Evolutionary conservation across 2,888 invertebrate genomes (phyloP), one percentile per base, ranked within the genome.

Genomic region (Aphelenchoides bicaudatus): DNA sequence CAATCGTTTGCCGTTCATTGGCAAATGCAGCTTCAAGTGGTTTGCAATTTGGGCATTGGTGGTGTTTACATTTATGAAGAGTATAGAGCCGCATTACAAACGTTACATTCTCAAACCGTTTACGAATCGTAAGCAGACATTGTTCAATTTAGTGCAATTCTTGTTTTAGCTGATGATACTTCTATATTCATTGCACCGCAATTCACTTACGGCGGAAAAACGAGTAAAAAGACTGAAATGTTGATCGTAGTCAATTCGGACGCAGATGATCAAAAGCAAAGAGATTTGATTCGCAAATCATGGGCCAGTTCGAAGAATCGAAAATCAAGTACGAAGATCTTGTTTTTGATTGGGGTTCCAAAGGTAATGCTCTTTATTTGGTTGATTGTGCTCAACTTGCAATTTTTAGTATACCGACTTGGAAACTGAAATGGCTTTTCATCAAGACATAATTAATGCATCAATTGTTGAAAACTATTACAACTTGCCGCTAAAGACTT

Each of bases 321-420:
- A 19, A 39, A 39, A 21, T 3, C 16, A 19, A 46, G 43, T n/a
- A 54, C 54, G 5, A 19, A 27, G 19, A 27, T 54, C 28, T 43
- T 54, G n/a, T 54, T 54, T 30, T 21, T 54, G n/a, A 30, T 54
- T 13, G 54, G 54, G n/a, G 19, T 19, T n/a, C n/a, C n/a, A n/a
- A n/a, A n/a, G n/a, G n/a, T n/a, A n/a, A n/a, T n/a, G n/a, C n/a
- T n/a, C n/a, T n/a, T n/a, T n/a, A n/a, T n/a, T n/a, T n/a, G n/a
- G n/a, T n/a, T n/a, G n/a, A n/a, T n/a, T n/a, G n/a, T n/a, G n/a
- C n/a, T n/a, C n/a, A n/a, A 19, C n/a, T 21, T 25, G 46, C n/a
- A n/a, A n/a, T n/a, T n/a, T 25, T 46, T 13, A 43, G 39, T 23
- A 37, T 8, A 21, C 23, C 19, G 47, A 51, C 38, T 16, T 39